phyloP scores from a whole-genome alignment of 2,797 vertebrate species.

The Syngnathus rostellatus region DNA sequence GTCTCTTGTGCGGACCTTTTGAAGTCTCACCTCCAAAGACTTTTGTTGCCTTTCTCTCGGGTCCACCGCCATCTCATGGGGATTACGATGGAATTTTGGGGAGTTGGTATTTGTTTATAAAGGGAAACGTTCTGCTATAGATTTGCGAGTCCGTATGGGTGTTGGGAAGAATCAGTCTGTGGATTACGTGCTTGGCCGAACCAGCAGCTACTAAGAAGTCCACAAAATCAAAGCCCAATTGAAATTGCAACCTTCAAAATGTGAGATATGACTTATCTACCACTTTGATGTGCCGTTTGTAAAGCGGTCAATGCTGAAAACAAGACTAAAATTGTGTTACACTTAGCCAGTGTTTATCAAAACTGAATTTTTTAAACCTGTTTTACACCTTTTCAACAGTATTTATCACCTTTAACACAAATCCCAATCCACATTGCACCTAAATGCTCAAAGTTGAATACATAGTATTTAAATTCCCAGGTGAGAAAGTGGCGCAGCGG shows the following conservation, averaged over 20 bases:
- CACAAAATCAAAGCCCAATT: slow-evolving; percentile 10
- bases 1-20: slow-evolving; percentile 31
- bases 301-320: background rate
- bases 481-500: no score
- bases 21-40: slow-evolving; percentile 20
- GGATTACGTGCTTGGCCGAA: slow-evolving; percentile 10
- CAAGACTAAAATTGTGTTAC: background rate
- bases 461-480: no score
- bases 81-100: slow-evolving; percentile 24
- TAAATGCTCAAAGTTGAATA: no score
- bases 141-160: slow-evolving; percentile 13
- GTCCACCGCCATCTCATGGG: slow-evolving; percentile 19
- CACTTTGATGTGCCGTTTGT: background rate
- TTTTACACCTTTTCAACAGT: no score
- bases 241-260: slow-evolving; percentile 1
- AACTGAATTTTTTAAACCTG: no score
- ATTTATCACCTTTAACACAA: no score
- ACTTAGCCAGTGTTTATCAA: no score
- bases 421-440: no score
- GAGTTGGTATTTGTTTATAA: slow-evolving; percentile 34
- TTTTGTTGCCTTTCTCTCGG: slow-evolving; percentile 18
- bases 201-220: slow-evolving; percentile 11
- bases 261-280: background rate
- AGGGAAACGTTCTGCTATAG: slow-evolving; percentile 14
- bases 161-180: background rate